Evolutionary conservation across 2,888 invertebrate species (phyloP), one percentile per base, ranked within the genome.

Genomic region (Rotaria socialis): DNA sequence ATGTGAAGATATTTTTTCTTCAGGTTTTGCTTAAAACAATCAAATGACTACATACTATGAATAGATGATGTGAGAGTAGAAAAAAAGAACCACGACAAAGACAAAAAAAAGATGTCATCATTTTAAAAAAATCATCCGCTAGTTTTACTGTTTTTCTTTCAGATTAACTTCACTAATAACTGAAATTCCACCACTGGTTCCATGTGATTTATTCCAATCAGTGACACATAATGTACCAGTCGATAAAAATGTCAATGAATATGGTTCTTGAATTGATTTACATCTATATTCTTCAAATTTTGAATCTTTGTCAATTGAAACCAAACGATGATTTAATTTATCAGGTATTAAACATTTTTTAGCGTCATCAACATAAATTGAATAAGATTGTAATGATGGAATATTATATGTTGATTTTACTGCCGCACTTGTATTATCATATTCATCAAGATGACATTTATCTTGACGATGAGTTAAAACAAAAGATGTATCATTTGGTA

Each of bases 381-480:
- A 80, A 80, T 47, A 80, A 11, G 80, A 80, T 80, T 80, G 80
- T 80, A 80, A 80, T 24, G 47, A 24, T 47, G 80, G 80, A 47
- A 80, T 80, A n/a, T 80, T 47, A 24, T 80, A 80, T 80, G 80
- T 24, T 47, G 80, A 43, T 80, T 43, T 80, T 11, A 10, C 8
- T 80, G 47, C 24, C 3, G 24, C 43, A 80, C 14, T n/a, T 19
- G 24, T 10, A 35, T 41, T 35, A 80, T 80, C 80, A 80, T 80
- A 47, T 47, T 80, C 80, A 24, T 43, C 3, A n/a, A 80, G 43
- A 80, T 47, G 80, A 80, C 80, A 80, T 80, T 80, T 80, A 47
- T 80, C 80, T 80, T 80, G 80, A 80, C 80, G 80, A 80, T 80
- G 80, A 19, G 80, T 80, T 47, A 80, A 80, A 24, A 80, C 80